Evolutionary conservation across 2,797 vertebrate genomes (phyloP), one percentile per base, ranked within the genome.

Genomic region (Pagetopsis macropterus): DNA sequence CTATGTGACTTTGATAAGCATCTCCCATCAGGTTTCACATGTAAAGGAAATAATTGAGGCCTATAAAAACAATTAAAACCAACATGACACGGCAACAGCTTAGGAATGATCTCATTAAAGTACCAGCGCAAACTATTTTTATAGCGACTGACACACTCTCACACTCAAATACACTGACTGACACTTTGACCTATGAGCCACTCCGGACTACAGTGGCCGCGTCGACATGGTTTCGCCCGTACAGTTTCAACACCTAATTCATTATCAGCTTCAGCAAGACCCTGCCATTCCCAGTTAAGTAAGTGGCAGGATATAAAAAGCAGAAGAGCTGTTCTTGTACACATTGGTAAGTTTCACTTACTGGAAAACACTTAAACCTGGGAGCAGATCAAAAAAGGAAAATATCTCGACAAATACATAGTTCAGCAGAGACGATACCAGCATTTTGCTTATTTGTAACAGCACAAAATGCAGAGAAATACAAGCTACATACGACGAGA

Each of bases 201-300:
- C 81, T 85, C 85, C 21, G 82, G 84, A 84, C 81, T 65, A 82
- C 79, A 77, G 76, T 71, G 84, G 83, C 83, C 54, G 87, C 75
- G 89, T 91, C 86, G 84, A 93, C 91, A 89, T 81, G 83, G 84
- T 86, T 87, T 91, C 89, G 87, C 83, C 78, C 78, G 58, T 62
- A 73, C 86, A 67, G 77, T 93, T 91, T 95, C 94, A 95, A 93
- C 94, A 95, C 93, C 93, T 90, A 93, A 93, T 94, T 91, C 87
- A 94, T 95, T 94, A 94, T 94, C 89, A 91, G 86, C 78, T 59
- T 79, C 90, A 88, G 90, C 84, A 87, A 81, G 87, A 86, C 87
- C 78, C 85, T 65, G 87, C 86, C 83, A 84, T 90, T 89, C 78
- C 89, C 85, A 77, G 84, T 84, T 81, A 86, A 83, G 84, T 83